phyloP scores from a whole-genome alignment of 2,113 vertebrate genomes.

The Fukomys damarensis region DNA sequence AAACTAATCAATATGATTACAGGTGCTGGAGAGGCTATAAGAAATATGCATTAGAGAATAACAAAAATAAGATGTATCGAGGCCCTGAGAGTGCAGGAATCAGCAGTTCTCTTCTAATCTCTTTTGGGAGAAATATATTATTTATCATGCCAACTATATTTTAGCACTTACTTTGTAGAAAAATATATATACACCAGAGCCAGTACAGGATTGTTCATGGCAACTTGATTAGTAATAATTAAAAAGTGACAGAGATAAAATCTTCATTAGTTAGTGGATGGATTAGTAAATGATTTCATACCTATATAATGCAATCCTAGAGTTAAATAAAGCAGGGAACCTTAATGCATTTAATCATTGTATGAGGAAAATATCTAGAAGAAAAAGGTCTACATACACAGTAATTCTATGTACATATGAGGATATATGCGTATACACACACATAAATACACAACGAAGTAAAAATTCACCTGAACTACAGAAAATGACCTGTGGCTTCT shows the following conservation, averaged over 20 bases:
- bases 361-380: neutral
- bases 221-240: neutral
- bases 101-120: neutral
- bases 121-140: neutral
- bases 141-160: neutral
- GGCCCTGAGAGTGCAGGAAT: neutral
- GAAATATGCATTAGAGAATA: neutral
- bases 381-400: neutral
- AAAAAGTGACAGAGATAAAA: neutral
- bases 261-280: neutral
- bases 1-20: neutral
- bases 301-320: neutral
- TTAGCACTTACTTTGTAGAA: neutral
- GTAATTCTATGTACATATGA: neutral
- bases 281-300: neutral
- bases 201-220: neutral
- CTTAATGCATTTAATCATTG: neutral
- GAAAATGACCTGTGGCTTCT: neutral
- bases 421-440: too few species aligned
- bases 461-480: neutral
- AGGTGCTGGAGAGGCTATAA: neutral
- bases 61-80: neutral
- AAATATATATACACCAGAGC: neutral
- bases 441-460: neutral
- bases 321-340: neutral